phyloP scores from a whole-genome alignment of 1,140 invertebrate genomes.

The Marisa cornuarietis region DNA sequence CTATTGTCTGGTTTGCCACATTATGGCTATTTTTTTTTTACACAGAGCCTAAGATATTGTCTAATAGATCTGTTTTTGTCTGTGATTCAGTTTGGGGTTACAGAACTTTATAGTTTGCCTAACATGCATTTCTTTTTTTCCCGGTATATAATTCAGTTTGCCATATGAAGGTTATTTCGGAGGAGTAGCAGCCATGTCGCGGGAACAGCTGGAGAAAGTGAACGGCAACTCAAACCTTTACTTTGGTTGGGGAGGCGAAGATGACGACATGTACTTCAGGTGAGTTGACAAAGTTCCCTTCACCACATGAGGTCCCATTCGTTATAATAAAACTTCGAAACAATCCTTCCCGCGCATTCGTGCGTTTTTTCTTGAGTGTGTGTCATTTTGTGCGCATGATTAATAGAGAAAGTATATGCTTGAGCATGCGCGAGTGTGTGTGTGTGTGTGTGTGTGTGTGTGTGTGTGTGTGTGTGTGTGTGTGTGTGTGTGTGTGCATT shows the following conservation, averaged over 20 bases:
- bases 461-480: slow-evolving; percentile 6
- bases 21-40: no score
- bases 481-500: slow-evolving; percentile 2
- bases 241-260: slow-evolving; percentile 78
- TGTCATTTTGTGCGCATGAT: background rate
- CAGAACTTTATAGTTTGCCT: no score
- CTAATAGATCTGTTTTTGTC: no score
- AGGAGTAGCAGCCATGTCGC: slow-evolving; percentile 50
- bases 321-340: no score
- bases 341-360: background rate
- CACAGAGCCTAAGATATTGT: no score
- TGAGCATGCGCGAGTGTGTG: slow-evolving; percentile 8
- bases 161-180: slow-evolving; percentile 50
- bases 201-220: slow-evolving; percentile 75
- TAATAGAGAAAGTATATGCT: background rate
- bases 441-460: slow-evolving; percentile 11
- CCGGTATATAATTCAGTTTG: slow-evolving; percentile 36
- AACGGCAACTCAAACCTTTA: slow-evolving; percentile 94
- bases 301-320: no score
- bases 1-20: no score
- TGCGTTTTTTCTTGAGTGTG: background rate
- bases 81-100: no score
- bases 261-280: slow-evolving; percentile 56
- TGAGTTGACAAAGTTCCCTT: background rate
- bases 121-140: background rate